Evolutionary conservation across 2,888 invertebrate species (phyloP).

Genomic region (Pterobdella sp.): DNA sequence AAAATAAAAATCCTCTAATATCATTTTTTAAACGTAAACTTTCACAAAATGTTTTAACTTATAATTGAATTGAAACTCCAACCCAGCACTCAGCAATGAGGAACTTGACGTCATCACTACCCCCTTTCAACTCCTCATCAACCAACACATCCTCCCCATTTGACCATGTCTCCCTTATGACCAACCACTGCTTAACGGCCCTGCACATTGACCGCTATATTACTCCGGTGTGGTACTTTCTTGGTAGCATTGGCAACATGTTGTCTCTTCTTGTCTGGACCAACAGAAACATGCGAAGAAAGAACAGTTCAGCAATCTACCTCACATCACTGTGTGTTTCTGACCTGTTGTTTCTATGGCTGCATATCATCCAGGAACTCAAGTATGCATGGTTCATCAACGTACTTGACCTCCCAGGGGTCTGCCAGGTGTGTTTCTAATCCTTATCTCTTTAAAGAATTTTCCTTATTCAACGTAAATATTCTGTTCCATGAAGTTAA

Average conservation of each 20-base stretch:
- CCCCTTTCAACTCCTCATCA: too few species aligned
- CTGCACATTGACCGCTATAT: constrained; percentile 44
- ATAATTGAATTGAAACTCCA: too few species aligned
- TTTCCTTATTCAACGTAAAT: background rate
- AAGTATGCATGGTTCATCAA: constrained; percentile 46
- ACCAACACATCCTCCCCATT: too few species aligned
- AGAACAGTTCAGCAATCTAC: constrained; percentile 50
- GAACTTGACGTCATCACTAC: background rate
- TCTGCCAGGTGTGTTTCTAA: constrained; percentile 42
- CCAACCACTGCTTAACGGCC: constrained; percentile 44
- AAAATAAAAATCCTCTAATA: too few species aligned
- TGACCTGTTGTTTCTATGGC: constrained; percentile 43
- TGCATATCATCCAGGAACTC: constrained; percentile 46
- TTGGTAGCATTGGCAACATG: constrained; percentile 46
- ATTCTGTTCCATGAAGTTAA: too few species aligned
- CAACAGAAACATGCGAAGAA: constrained; percentile 43
- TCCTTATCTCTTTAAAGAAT: background rate
- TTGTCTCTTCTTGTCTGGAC: constrained; percentile 48
- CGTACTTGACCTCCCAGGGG: constrained; percentile 40
- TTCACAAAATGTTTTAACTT: too few species aligned
- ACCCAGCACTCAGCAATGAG: background rate
- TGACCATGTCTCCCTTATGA: constrained; percentile 37
- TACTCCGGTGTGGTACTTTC: constrained; percentile 47
- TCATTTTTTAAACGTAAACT: too few species aligned
- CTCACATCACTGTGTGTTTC: constrained; percentile 47